These are phyloP conservation scores for Dicycla oo DNA, from an alignment of 2,888 invertebrate species.

Conservation along the genomic window DNA sequence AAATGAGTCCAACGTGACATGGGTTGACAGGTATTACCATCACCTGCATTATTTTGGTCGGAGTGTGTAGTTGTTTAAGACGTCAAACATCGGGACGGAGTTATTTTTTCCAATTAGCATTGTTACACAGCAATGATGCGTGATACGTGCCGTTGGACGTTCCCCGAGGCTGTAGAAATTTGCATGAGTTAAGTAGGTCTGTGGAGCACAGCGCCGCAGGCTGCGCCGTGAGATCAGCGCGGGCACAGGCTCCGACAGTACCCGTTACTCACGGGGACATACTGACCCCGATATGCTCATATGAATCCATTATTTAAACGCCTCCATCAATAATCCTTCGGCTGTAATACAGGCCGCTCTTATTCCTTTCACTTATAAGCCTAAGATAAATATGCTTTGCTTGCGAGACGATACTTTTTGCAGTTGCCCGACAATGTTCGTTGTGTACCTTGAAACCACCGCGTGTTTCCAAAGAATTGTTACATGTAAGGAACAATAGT, in stretches of 20 bases:
- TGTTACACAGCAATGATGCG: constrained; percentile 70
- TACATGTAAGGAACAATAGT: constrained; percentile 60
- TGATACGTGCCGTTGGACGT: constrained; percentile 70
- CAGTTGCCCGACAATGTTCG: constrained; percentile 48
- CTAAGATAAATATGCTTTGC: constrained; percentile 54
- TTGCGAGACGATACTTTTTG: constrained; percentile 58
- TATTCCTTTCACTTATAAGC: constrained; percentile 58
- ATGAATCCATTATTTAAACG: constrained; percentile 73
- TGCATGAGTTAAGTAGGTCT: constrained; percentile 78
- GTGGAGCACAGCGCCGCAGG: constrained; percentile 68
- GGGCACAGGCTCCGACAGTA: constrained; percentile 80
- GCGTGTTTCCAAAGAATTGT: constrained; percentile 56
- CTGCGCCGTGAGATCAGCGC: constrained; percentile 60
- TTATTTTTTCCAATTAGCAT: constrained; percentile 75
- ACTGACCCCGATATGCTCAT: constrained; percentile 84
- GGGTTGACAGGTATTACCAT: constrained; percentile 34
- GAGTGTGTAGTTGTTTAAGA: constrained; percentile 39
- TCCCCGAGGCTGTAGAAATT: constrained; percentile 72
- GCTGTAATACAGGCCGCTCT: constrained; percentile 50
- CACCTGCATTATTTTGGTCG: constrained; percentile 17
- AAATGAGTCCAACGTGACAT: constrained; percentile 29
- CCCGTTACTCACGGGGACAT: constrained; percentile 81
- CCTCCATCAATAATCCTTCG: constrained; percentile 67
- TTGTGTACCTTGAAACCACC: constrained; percentile 38
- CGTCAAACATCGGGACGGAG: constrained; percentile 40